These are phyloP conservation scores for Caenorhabditis becei DNA, from an alignment of 2,888 invertebrate species.

Conservation along the genomic window DNA sequence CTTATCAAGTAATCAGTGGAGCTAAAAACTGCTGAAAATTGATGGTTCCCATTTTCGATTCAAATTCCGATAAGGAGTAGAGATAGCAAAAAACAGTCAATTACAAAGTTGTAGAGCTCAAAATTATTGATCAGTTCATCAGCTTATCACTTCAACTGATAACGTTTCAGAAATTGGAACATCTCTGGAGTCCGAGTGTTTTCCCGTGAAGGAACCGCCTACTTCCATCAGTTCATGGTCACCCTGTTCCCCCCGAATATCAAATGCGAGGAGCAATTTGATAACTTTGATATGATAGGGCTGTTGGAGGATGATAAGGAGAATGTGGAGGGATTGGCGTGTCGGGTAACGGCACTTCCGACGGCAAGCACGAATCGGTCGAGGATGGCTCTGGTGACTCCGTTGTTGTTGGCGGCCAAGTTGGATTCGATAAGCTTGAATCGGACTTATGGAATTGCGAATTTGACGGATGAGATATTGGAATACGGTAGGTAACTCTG, in stretches of 20 bases:
- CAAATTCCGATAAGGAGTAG: no score
- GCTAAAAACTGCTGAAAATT: no score
- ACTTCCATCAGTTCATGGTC: slow-evolving; percentile 79
- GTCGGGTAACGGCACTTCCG: slow-evolving; percentile 78
- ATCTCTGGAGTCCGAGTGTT: slow-evolving; percentile 82
- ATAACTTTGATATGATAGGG: slow-evolving; percentile 50
- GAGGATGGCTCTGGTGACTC: slow-evolving; percentile 70
- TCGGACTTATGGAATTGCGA: slow-evolving; percentile 64
- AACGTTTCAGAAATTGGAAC: slow-evolving; percentile 82
- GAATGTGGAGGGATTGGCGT: slow-evolving; percentile 67
- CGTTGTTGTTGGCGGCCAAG: slow-evolving; percentile 71
- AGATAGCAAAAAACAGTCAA: no score
- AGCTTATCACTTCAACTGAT: no score
- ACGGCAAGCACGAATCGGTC: slow-evolving; percentile 59
- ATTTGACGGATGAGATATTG: slow-evolving; percentile 74
- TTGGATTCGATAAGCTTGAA: slow-evolving; percentile 71
- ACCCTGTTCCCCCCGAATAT: slow-evolving; percentile 72
- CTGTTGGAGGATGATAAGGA: slow-evolving; percentile 57
- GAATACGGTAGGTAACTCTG: slow-evolving; percentile 80
- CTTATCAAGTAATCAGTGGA: no score
- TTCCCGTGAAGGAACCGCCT: slow-evolving; percentile 80
- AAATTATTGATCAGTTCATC: no score
- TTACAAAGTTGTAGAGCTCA: no score
- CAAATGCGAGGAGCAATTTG: slow-evolving; percentile 70
- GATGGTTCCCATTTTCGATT: no score